Conservation (phyloP, 2,113 vertebrate genomes). For the Apeltes quadracus region DNA sequence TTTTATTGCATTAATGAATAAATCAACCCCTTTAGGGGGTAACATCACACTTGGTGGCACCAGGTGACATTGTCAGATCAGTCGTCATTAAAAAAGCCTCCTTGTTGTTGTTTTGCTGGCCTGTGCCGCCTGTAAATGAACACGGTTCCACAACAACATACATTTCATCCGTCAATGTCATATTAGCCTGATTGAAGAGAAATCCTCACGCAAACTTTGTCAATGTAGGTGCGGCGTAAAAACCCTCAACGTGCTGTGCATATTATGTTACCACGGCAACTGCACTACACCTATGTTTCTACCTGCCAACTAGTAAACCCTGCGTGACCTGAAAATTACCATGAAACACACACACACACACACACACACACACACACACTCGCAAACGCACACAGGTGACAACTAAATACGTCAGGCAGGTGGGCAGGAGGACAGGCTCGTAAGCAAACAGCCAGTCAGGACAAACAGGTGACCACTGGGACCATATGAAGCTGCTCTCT, state of each 20-base stretch:
- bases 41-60: neutral
- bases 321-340: constrained; percentile 58
- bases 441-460: neutral
- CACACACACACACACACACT: neutral
- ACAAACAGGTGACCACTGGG: constrained; percentile 7
- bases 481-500: neutral
- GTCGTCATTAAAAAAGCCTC: neutral
- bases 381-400: constrained; percentile 12
- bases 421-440: neutral
- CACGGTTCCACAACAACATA: constrained; percentile 19
- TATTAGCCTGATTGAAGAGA: constrained; percentile 12
- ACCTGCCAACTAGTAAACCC: constrained; percentile 52
- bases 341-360: constrained; percentile 9
- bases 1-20: neutral
- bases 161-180: constrained; percentile 46
- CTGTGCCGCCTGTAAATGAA: constrained; percentile 7
- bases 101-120: constrained; percentile 14
- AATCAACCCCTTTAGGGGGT: neutral
- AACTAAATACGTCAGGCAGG: neutral
- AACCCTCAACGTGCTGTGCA: constrained; percentile 26
- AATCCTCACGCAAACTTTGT: constrained; percentile 41
- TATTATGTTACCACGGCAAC: constrained; percentile 70
- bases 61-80: constrained; percentile 46
- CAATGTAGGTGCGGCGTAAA: constrained; percentile 30
- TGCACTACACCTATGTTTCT: constrained; percentile 23